Evolutionary conservation across 2,888 invertebrate genomes (phyloP).

Genomic region (Pterostichus niger): DNA sequence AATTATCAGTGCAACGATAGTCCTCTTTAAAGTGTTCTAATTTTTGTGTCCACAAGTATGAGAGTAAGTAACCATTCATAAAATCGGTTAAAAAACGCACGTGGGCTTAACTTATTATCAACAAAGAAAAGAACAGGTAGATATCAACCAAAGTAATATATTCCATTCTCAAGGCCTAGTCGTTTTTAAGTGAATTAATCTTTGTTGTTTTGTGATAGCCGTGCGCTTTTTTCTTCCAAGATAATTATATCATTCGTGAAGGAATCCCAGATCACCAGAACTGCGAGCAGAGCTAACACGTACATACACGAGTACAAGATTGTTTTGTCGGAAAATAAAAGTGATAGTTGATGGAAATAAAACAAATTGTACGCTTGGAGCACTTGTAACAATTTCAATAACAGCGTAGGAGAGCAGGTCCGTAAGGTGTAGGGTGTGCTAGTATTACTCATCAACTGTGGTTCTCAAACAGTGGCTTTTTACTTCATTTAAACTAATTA

Average conservation of each 20-base stretch:
- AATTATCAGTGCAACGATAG: too few species aligned
- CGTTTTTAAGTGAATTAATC: slow-evolving; percentile 56
- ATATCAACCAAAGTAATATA: slow-evolving; percentile 54
- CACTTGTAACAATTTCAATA: slow-evolving; percentile 64
- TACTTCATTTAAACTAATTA: too few species aligned
- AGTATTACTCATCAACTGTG: slow-evolving; percentile 42
- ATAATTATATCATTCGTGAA: slow-evolving; percentile 63
- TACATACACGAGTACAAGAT: not conserved
- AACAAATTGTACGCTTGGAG: slow-evolving; percentile 32
- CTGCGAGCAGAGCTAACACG: not conserved
- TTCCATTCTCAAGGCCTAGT: slow-evolving; percentile 54
- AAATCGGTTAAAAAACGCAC: slow-evolving; percentile 35
- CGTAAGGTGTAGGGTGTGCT: slow-evolving; percentile 35
- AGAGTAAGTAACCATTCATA: not conserved
- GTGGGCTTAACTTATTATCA: slow-evolving; percentile 14
- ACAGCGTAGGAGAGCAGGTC: slow-evolving; percentile 64
- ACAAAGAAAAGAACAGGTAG: slow-evolving; percentile 41
- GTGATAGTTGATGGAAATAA: slow-evolving; percentile 55
- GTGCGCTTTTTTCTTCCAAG: slow-evolving; percentile 27
- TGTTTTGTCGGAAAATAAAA: slow-evolving; percentile 54
- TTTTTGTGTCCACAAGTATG: not conserved
- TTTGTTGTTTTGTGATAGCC: slow-evolving; percentile 22
- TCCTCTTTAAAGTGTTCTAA: not conserved
- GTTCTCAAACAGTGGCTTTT: slow-evolving; percentile 17
- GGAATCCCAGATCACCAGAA: slow-evolving; percentile 24